phyloP scores from a whole-genome alignment of 2,113 vertebrate species.

The Rhineura floridana region DNA sequence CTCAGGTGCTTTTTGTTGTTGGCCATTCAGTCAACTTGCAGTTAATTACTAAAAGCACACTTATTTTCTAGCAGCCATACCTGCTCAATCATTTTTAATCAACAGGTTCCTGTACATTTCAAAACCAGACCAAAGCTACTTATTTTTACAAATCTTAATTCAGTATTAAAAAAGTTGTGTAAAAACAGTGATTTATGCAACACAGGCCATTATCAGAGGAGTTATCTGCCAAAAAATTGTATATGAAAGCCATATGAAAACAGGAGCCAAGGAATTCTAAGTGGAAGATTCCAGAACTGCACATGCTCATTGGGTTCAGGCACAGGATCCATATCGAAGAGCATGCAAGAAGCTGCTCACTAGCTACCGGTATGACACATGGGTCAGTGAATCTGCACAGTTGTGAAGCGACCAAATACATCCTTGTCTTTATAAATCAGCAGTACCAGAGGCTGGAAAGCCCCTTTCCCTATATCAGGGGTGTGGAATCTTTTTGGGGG shows the following conservation, averaged over 20 bases:
- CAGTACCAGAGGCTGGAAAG: rapidly evolving
- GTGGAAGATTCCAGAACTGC: slow-evolving; percentile 38
- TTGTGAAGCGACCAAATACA: background rate
- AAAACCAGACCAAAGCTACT: background rate
- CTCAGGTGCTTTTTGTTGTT: too few species aligned
- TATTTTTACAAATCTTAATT: slow-evolving; percentile 23
- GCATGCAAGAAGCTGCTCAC: background rate
- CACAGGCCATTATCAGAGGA: background rate
- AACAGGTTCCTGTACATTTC: slow-evolving; percentile 5
- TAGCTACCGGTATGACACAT: background rate
- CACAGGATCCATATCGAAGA: slow-evolving; percentile 1
- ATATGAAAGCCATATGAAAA: slow-evolving; percentile 33
- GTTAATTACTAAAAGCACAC: slow-evolving; percentile 1
- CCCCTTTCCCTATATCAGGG: background rate
- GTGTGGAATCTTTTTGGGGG: too few species aligned
- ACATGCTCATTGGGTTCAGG: background rate
- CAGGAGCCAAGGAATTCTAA: slow-evolving; percentile 19
- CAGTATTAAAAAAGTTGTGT: background rate
- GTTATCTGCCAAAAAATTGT: slow-evolving; percentile 37
- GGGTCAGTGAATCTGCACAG: background rate
- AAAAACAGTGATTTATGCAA: background rate
- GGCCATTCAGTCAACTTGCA: background rate
- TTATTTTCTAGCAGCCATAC: background rate
- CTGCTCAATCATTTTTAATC: background rate
- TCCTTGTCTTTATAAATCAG: background rate